Conservation (phyloP, 2,113 vertebrate species). For the Tangachromis dhanisi region DNA sequence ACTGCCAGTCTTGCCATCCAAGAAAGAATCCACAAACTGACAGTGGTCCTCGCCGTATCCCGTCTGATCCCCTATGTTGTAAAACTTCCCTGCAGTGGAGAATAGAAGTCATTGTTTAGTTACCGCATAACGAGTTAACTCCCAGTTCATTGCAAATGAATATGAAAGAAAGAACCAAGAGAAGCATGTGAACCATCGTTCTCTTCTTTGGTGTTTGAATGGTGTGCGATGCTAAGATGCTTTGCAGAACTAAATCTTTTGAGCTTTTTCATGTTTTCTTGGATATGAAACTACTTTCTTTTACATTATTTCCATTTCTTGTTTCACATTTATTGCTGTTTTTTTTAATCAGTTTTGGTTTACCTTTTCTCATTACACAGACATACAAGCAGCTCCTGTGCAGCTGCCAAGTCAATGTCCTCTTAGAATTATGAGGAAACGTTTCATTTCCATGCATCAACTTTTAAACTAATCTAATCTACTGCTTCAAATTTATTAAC, state of each 20-base stretch:
- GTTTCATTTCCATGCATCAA: background rate
- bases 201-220: background rate
- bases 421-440: background rate
- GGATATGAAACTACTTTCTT: background rate
- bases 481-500: background rate
- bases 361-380: background rate
- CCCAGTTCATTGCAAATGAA: background rate
- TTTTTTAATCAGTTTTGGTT: background rate
- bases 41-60: constrained; percentile 96
- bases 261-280: background rate
- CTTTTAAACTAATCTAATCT: background rate
- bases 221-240: background rate
- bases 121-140: background rate
- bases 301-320: background rate
- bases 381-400: background rate
- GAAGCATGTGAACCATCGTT: background rate
- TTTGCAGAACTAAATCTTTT: background rate
- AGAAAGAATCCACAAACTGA: constrained; percentile 96
- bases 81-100: constrained; percentile 83
- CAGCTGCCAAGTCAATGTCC: background rate
- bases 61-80: constrained; percentile 93
- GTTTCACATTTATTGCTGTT: background rate
- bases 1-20: constrained; percentile 89
- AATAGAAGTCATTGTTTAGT: background rate
- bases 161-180: background rate